Percentiles rank a stretch among this genome's conserved stretches.
Evolutionary conservation across 2,797 vertebrate species (phyloP).

Genomic region (Sylvilagus floridanus): DNA sequence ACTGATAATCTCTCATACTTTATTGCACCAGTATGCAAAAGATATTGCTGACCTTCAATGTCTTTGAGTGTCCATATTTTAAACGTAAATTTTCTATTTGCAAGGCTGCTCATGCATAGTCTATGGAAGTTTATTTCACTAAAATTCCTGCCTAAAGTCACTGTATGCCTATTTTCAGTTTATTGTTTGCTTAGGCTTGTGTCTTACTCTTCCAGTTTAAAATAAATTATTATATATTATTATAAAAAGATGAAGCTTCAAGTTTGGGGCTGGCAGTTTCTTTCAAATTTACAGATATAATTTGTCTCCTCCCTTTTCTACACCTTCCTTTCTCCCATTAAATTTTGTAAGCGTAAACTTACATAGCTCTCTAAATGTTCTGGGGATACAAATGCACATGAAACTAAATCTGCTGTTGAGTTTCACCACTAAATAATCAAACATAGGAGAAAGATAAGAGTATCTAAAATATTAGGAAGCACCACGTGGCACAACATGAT

Average conservation of each 20-base stretch:
- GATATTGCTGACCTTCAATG: not conserved
- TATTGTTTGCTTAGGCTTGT: not conserved
- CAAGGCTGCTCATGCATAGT: not conserved
- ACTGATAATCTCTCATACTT: not conserved
- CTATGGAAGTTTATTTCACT: not conserved
- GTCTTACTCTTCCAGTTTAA: not conserved
- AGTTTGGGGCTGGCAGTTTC: not conserved
- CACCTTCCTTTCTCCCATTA: not conserved
- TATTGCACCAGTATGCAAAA: not conserved
- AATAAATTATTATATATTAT: slow-evolving; percentile 20
- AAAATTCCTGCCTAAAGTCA: not conserved
- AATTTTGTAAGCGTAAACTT: not conserved
- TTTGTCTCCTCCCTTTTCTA: not conserved
- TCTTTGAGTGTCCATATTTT: not conserved
- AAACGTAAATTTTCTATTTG: not conserved
- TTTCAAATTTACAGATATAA: not conserved
- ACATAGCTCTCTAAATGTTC: not conserved
- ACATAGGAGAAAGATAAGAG: not conserved
- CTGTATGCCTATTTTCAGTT: not conserved
- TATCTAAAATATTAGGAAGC: not conserved
- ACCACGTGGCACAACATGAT: not conserved
- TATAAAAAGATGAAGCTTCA: not conserved
- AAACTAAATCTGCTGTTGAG: slow-evolving; percentile 11
- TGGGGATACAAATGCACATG: not conserved
- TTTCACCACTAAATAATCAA: slow-evolving; percentile 52